Percentiles rank a stretch among this genome's conserved stretches.
phyloP scores from a whole-genome alignment of 2,797 vertebrate species.

The Pagetopsis macropterus region DNA sequence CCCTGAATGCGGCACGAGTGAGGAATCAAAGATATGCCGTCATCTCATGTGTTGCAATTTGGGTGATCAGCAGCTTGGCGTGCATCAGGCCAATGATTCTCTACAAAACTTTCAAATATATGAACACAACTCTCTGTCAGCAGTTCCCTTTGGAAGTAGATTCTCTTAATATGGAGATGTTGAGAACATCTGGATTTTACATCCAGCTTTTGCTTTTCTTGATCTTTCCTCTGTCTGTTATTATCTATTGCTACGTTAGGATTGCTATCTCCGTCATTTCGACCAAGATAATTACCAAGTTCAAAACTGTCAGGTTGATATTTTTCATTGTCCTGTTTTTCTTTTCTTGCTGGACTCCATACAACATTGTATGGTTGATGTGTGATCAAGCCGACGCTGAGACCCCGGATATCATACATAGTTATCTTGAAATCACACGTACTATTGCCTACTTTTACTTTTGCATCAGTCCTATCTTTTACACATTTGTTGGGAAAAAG shows the following conservation, averaged over 20 bases:
- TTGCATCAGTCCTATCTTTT: conserved; percentile 84
- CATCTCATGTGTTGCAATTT: conserved; percentile 68
- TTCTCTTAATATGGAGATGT: fast-evolving
- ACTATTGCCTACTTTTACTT: conserved; percentile 82
- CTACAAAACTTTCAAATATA: background rate
- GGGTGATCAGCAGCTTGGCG: conserved; percentile 76
- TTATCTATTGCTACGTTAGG: conserved; percentile 81
- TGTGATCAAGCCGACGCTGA: background rate
- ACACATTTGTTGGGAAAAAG: conserved; percentile 85
- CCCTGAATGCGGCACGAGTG: conserved; percentile 53
- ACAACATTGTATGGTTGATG: conserved; percentile 74
- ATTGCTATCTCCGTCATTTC: conserved; percentile 77
- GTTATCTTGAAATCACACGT: conserved; percentile 66
- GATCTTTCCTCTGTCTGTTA: conserved; percentile 76
- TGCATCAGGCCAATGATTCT: conserved; percentile 74
- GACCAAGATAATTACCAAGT: conserved; percentile 75
- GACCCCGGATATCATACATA: background rate
- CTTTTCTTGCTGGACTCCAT: conserved; percentile 84
- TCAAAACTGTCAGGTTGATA: conserved; percentile 81
- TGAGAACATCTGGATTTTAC: conserved; percentile 59
- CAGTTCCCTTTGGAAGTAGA: fast-evolving
- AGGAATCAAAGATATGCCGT: conserved; percentile 74
- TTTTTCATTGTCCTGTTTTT: conserved; percentile 83
- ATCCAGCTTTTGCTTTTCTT: conserved; percentile 83
- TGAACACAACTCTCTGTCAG: conserved; percentile 18